These are phyloP conservation scores for Athripsodes cinereus DNA, from an alignment of 2,888 invertebrate genomes.

Conservation along the genomic window DNA sequence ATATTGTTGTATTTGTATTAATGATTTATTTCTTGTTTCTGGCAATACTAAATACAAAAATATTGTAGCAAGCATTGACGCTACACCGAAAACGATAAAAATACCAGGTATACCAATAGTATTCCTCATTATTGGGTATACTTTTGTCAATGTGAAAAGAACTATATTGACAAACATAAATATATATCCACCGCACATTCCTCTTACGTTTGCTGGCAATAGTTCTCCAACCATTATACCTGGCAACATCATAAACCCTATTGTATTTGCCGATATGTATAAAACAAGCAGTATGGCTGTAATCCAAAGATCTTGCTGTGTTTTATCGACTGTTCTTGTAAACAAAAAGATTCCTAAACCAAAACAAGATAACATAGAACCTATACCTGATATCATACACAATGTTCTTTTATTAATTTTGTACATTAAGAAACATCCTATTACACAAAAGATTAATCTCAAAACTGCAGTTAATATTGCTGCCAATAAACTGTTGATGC, in stretches of 20 bases:
- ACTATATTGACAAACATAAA: conserved; percentile 65
- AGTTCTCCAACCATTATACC: conserved; percentile 72
- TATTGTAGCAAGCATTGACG: conserved; percentile 56
- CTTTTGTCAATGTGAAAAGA: conserved; percentile 63
- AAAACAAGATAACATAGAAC: conserved; percentile 60
- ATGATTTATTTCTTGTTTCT: conserved; percentile 66
- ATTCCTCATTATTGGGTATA: conserved; percentile 58
- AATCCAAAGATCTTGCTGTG: conserved; percentile 36
- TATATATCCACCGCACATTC: conserved; percentile 66
- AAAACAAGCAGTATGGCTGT: conserved; percentile 50
- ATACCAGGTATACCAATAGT: conserved; percentile 60
- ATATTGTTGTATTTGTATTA: conserved; percentile 73
- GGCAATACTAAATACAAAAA: conserved; percentile 65
- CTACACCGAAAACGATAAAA: conserved; percentile 62
- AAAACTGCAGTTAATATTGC: conserved; percentile 66
- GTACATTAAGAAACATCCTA: conserved; percentile 60
- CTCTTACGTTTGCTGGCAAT: conserved; percentile 66
- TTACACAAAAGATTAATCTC: conserved; percentile 56
- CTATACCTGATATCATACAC: conserved; percentile 60
- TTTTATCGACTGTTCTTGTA: conserved; percentile 34
- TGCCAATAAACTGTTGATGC: conserved; percentile 48
- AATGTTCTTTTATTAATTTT: conserved; percentile 59
- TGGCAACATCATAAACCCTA: conserved; percentile 68
- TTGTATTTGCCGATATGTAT: conserved; percentile 68
- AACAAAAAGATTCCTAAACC: conserved; percentile 50